Conservation (phyloP, 1,140 invertebrate genomes). For the Philotrypesis tridentata region DNA sequence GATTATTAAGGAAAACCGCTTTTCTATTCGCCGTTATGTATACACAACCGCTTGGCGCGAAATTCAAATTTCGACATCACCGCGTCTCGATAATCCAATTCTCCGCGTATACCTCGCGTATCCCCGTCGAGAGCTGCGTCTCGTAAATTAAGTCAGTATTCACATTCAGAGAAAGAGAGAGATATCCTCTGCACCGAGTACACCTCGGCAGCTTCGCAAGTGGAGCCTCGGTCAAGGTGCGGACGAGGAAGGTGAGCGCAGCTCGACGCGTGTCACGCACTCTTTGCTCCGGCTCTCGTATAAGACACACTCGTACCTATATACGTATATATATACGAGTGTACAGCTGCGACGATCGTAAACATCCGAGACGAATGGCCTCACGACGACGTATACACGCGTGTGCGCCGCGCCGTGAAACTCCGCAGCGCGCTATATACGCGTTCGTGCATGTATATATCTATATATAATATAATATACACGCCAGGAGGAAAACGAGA, state of each 20-base stretch:
- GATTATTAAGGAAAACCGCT: too few species aligned
- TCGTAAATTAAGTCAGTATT: background rate
- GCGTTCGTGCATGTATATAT: background rate
- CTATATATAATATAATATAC: too few species aligned
- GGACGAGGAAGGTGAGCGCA: background rate
- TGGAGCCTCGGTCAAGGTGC: constrained; percentile 24
- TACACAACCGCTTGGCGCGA: too few species aligned
- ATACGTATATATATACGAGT: too few species aligned
- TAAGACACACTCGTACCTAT: too few species aligned
- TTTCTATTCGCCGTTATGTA: too few species aligned
- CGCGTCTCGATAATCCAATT: too few species aligned
- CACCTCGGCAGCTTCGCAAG: background rate
- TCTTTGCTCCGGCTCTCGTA: constrained; percentile 18
- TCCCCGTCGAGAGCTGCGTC: too few species aligned
- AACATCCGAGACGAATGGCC: constrained; percentile 19
- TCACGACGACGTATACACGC: too few species aligned
- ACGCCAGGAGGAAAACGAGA: background rate
- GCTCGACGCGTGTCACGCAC: constrained; percentile 19
- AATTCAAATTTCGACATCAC: too few species aligned
- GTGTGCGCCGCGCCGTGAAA: background rate
- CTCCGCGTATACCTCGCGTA: background rate
- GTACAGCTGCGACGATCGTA: constrained; percentile 9
- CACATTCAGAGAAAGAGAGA: too few species aligned
- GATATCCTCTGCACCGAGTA: too few species aligned
- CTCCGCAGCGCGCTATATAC: background rate